Evolutionary conservation across 1,140 invertebrate genomes (phyloP).

Genomic region (Drosophila sp.): DNA sequence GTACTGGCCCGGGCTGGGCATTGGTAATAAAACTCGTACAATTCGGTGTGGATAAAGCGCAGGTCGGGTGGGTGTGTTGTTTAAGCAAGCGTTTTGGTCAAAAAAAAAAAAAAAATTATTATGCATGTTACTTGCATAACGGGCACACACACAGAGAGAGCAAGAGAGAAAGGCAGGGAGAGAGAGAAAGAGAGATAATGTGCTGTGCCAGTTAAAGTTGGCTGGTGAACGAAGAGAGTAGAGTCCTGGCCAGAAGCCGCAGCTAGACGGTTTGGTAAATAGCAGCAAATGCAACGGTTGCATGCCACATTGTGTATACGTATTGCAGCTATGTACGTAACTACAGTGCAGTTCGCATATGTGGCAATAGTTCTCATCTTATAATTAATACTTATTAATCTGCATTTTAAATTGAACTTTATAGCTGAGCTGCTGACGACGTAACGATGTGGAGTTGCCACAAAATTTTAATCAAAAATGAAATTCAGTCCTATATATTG

Average conservation of each 20-base stretch:
- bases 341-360: conserved; percentile 8
- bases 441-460: not conserved
- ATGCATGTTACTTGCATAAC: conserved; percentile 24
- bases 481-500: too few species aligned
- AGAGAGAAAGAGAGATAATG: conserved; percentile 14
- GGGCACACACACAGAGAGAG: conserved; percentile 13
- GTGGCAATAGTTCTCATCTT: not conserved
- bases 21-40: not conserved
- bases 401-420: too few species aligned
- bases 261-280: conserved; percentile 37
- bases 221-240: conserved; percentile 26
- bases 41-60: conserved; percentile 22
- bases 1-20: not conserved
- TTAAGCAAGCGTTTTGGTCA: conserved; percentile 12
- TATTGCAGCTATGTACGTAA: conserved; percentile 7
- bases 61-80: conserved; percentile 12
- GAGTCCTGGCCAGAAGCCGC: conserved; percentile 17
- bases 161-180: too few species aligned
- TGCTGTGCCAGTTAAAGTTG: conserved; percentile 47
- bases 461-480: too few species aligned
- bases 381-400: not conserved
- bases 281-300: conserved; percentile 47
- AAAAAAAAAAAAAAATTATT: conserved; percentile 17
- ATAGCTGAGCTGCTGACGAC: too few species aligned
- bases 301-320: conserved; percentile 39